Evolutionary conservation across 2,888 invertebrate genomes (phyloP), one percentile per base, ranked within the genome.

Genomic region (Tubulanus polymorphus): DNA sequence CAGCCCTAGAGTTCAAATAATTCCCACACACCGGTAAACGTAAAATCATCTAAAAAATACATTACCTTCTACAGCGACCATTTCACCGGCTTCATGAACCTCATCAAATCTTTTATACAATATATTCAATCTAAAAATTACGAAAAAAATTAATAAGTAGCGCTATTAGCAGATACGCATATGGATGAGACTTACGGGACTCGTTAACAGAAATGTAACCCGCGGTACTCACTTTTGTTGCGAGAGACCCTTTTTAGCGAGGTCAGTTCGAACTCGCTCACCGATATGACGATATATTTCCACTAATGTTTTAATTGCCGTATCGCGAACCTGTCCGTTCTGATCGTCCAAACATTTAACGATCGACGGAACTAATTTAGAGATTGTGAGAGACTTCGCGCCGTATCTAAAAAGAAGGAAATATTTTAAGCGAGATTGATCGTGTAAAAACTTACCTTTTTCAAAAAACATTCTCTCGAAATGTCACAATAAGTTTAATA

Each of bases 231-330:
- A 82, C 82, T 79, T 82, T 48, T 76, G 70, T 45, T 72, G 75
- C 28, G 79, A 75, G 46, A 82, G 70, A 70, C 89, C 87, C 70
- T 91, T 90, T 76, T 88, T 88, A 71, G 88, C 85, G 62, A 95
- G 81, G 76, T 95, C 94, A 50, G 84, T 81, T 67, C 92, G 81
- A 60, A 95, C 82, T 76, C 89, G 86, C 74, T 95, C 95, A 72
- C 93, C 93, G 53, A 93, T 92, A 80, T 94, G 93, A 72, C 90
- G 86, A 78, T 95, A 96, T 46, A 94, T 87, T 75, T 93, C 92
- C 37, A 92, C 88, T 48, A 95, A 79, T 8, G 93, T 88, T 67
- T 86, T 86, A 75, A 89, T 84, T 2, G 94, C 92, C 3, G 90
- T 88, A 76, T 95, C 94, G 20, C 95, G 82, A 5, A 95, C 94